Conservation (phyloP, 2,888 invertebrate genomes). For the Agonopterix subpropinquella region DNA sequence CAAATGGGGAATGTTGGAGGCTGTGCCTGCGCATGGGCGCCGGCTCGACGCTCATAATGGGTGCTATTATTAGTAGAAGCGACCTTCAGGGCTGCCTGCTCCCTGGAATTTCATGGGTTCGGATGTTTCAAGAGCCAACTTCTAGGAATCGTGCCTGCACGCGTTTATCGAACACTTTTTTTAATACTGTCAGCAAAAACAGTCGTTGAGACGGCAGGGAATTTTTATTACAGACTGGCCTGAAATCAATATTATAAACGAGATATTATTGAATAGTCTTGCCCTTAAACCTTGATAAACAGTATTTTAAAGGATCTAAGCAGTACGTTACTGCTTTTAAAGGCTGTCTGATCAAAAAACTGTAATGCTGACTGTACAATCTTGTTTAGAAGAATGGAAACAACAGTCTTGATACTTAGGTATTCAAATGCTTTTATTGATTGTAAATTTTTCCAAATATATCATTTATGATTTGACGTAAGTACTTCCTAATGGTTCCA, state of each 20-base stretch:
- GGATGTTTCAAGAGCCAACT: constrained; percentile 49
- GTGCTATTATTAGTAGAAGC: constrained; percentile 45
- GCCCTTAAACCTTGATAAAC: no score
- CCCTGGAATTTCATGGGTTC: constrained; percentile 43
- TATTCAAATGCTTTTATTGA: not conserved
- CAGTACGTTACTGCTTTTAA: no score
- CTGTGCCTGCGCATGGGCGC: constrained; percentile 19
- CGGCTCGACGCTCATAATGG: constrained; percentile 31
- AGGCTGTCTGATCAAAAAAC: not conserved
- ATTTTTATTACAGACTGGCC: no score
- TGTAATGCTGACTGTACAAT: not conserved
- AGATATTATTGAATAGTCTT: no score
- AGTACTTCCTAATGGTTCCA: no score
- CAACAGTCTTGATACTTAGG: not conserved
- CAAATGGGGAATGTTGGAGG: constrained; percentile 4
- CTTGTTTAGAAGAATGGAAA: not conserved
- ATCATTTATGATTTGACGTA: no score
- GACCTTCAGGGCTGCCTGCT: constrained; percentile 54
- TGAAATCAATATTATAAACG: no score
- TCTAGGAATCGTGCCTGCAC: constrained; percentile 52
- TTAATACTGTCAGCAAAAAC: constrained; percentile 14
- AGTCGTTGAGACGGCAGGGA: constrained; percentile 29
- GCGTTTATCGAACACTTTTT: constrained; percentile 56
- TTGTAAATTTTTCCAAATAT: not conserved
- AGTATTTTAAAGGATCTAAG: no score